Conservation (phyloP, 2,113 vertebrate genomes). For the Oreotrochilus melanogaster region DNA sequence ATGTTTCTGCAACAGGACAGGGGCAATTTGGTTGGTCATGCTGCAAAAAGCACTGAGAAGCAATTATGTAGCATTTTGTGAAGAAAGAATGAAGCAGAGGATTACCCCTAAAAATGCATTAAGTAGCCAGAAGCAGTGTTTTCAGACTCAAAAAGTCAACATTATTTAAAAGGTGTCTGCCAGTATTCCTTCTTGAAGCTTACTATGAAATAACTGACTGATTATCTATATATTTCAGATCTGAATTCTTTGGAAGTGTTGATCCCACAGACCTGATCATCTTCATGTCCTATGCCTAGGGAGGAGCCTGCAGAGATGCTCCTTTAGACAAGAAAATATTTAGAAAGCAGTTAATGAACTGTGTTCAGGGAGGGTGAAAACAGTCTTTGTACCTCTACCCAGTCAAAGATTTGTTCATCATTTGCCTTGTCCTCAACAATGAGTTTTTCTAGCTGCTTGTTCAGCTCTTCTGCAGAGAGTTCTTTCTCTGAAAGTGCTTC, state of each 20-base stretch:
- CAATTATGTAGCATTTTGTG: neutral
- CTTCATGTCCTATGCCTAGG: accelerated
- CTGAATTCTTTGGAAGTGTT: neutral
- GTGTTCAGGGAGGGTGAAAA: neutral
- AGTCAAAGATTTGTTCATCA: constrained; percentile 98
- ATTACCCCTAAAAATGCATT: accelerated
- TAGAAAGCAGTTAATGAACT: neutral
- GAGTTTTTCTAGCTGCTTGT: constrained; percentile 89
- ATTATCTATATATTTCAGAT: neutral
- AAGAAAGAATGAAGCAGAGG: neutral
- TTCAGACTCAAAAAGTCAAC: neutral
- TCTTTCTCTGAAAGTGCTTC: constrained; percentile 83
- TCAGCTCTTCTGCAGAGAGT: constrained; percentile 89
- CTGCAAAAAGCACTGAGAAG: neutral
- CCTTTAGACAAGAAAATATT: neutral
- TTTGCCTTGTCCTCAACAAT: constrained; percentile 93
- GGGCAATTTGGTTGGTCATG: neutral
- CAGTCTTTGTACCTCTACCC: constrained; percentile 90
- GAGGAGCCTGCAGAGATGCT: neutral
- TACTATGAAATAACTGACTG: neutral
- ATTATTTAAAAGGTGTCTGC: neutral
- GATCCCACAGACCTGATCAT: neutral
- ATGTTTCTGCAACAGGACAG: accelerated
- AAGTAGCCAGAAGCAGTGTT: neutral
- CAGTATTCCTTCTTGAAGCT: neutral